phyloP scores from a whole-genome alignment of 2,113 vertebrate genomes.

The Monarcha castaneiventris region DNA sequence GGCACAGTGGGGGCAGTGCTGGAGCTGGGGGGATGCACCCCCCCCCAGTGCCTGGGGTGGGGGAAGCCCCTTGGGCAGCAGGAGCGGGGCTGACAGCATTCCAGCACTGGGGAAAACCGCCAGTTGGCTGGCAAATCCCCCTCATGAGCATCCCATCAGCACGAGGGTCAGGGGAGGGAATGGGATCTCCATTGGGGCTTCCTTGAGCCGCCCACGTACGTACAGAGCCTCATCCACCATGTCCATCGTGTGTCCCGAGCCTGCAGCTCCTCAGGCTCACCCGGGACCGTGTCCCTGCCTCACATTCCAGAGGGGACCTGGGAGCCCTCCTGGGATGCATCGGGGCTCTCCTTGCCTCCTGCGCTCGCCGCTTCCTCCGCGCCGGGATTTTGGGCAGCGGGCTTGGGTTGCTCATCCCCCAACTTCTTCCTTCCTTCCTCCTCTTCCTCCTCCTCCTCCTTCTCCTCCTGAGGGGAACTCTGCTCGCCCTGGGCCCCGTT shows the following conservation, averaged over 20 bases:
- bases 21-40: not conserved
- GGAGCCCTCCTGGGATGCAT: accelerated
- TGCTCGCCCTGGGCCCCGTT: slow-evolving; percentile 49
- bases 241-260: not conserved
- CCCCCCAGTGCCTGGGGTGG: not conserved
- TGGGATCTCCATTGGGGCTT: not conserved
- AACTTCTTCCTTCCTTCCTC: not conserved
- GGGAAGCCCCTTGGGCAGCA: not conserved
- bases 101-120: not conserved
- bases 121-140: not conserved
- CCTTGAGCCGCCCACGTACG: not conserved
- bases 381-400: not conserved
- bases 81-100: accelerated
- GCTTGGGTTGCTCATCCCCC: not conserved
- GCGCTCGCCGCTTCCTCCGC: accelerated
- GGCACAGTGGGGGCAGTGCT: not conserved
- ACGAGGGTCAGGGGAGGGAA: not conserved
- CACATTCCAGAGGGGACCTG: not conserved
- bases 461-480: not conserved
- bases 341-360: accelerated
- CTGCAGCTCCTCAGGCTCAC: not conserved
- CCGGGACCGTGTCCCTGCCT: accelerated
- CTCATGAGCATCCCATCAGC: accelerated
- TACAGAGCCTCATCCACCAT: not conserved
- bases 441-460: not conserved